phyloP scores from a whole-genome alignment of 2,888 invertebrate genomes.

The Digitonthophagus gazella region DNA sequence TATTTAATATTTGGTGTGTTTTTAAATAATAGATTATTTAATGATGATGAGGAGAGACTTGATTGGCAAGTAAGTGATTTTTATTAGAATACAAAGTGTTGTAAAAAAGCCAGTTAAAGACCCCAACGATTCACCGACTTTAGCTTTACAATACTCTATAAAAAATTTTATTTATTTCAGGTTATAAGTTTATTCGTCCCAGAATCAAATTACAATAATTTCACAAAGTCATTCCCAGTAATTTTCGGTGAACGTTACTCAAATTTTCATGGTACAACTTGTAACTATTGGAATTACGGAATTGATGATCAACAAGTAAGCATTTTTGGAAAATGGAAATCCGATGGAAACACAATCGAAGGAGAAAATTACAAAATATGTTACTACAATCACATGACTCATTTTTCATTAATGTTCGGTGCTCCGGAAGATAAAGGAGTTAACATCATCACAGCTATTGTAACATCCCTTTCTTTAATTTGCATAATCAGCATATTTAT shows the following conservation, averaged over 20 bases:
- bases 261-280: conserved; percentile 17
- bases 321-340: conserved; percentile 22
- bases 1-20: no score
- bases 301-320: conserved; percentile 3
- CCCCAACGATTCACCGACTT: no score
- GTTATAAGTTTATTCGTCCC: conserved; percentile 18
- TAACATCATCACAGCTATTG: neutral
- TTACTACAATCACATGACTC: conserved; percentile 23
- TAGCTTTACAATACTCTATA: no score
- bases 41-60: no score
- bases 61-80: no score
- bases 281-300: conserved; percentile 25
- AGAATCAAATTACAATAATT: conserved; percentile 1
- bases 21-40: no score
- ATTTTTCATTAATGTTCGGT: conserved; percentile 20
- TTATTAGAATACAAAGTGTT: no score
- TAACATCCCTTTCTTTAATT: conserved; percentile 12
- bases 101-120: no score
- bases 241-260: neutral
- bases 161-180: no score
- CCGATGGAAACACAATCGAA: conserved; percentile 7
- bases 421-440: conserved; percentile 8
- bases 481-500: conserved; percentile 9
- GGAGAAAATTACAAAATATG: conserved; percentile 5
- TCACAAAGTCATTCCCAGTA: neutral